Evolutionary conservation across 1,140 invertebrate genomes (phyloP).

Genomic region (Meloidogyne exigua): DNA sequence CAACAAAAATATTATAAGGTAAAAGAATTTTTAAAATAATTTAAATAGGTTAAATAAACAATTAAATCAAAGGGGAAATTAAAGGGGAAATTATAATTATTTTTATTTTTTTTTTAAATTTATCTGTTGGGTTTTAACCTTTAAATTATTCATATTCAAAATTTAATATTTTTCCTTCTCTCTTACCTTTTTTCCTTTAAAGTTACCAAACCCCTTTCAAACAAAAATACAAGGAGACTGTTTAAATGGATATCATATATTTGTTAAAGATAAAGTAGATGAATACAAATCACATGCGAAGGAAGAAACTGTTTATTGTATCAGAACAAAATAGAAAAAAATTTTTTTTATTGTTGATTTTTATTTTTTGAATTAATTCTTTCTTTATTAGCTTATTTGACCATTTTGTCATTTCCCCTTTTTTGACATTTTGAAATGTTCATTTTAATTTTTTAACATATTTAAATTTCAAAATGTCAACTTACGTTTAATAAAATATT

Average conservation of each 20-base stretch:
- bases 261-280: background rate
- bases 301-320: constrained; percentile 13
- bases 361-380: background rate
- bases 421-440: background rate
- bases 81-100: no score
- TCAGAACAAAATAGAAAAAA: background rate
- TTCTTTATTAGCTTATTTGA: background rate
- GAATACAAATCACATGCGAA: background rate
- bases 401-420: background rate
- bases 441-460: no score
- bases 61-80: no score
- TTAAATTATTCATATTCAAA: background rate
- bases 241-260: constrained; percentile 15
- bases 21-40: background rate
- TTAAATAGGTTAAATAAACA: background rate
- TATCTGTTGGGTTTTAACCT: background rate
- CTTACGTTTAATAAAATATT: background rate
- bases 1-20: constrained; percentile 4
- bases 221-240: constrained; percentile 14
- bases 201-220: constrained; percentile 14
- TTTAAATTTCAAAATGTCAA: background rate
- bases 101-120: background rate
- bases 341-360: background rate
- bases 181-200: background rate
- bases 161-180: background rate